These are phyloP conservation scores for Rhinoderma darwinii DNA, from an alignment of 2,113 vertebrate genomes.

Conservation along the genomic window DNA sequence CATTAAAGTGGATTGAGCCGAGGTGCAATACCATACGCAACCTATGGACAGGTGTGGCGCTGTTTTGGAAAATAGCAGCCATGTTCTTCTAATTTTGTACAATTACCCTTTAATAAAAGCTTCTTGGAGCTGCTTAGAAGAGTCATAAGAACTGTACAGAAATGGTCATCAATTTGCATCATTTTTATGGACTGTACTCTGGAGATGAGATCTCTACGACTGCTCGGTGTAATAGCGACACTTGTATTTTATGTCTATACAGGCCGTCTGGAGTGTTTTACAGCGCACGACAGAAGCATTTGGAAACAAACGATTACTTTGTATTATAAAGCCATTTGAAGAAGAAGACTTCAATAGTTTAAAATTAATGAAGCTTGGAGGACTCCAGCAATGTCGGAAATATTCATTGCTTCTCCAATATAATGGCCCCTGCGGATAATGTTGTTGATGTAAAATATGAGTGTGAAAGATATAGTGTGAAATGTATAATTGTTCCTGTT, in stretches of 20 bases:
- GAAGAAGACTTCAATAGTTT: slow-evolving; percentile 1
- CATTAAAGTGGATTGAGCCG: too few relatives aligned
- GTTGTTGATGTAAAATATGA: neutral
- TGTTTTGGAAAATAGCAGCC: too few relatives aligned
- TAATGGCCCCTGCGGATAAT: neutral
- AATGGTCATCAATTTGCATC: neutral
- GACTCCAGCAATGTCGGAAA: neutral
- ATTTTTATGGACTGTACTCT: neutral
- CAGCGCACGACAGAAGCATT: neutral
- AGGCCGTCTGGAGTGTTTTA: neutral
- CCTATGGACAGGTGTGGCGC: too few relatives aligned
- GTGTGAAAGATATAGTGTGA: neutral
- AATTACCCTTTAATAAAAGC: slow-evolving; percentile 20
- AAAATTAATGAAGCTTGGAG: slow-evolving; percentile 15
- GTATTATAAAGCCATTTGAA: neutral
- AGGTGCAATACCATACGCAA: too few relatives aligned
- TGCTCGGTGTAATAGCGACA: neutral
- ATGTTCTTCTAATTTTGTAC: too few relatives aligned
- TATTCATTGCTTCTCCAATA: neutral
- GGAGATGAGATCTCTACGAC: neutral
- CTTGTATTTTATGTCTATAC: slow-evolving; percentile 21
- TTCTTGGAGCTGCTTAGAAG: neutral
- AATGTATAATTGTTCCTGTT: too few relatives aligned
- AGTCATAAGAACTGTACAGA: neutral
- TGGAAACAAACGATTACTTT: slow-evolving; percentile 13